These are phyloP conservation scores for Tolypeutes matacus DNA, from an alignment of 2,797 vertebrate species.

Conservation along the genomic window DNA sequence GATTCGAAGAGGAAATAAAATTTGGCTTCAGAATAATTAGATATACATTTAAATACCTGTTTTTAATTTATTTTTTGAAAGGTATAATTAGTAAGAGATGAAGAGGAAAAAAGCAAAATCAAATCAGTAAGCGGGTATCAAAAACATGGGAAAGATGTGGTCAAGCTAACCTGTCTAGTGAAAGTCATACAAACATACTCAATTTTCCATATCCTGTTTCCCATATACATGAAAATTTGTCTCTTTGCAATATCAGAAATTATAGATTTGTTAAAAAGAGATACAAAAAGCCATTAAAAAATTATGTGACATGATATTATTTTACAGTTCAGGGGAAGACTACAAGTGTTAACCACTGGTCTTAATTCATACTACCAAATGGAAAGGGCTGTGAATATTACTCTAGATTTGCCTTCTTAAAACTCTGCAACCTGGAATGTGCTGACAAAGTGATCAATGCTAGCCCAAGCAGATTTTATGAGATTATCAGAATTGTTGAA, in stretches of 20 bases:
- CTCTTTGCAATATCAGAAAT: not conserved
- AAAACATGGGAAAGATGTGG: not conserved
- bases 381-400: not conserved
- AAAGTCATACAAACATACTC: not conserved
- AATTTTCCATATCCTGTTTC: not conserved
- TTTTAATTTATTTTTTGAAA: not conserved
- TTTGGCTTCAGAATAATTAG: not conserved
- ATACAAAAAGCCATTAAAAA: not conserved
- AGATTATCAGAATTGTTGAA: not conserved
- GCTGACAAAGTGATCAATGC: not conserved
- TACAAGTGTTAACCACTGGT: not conserved
- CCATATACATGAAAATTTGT: not conserved
- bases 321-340: not conserved
- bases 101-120: not conserved
- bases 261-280: not conserved
- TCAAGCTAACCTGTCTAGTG: not conserved
- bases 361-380: not conserved
- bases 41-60: not conserved
- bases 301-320: not conserved
- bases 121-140: not conserved
- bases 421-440: not conserved
- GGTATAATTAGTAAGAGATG: not conserved
- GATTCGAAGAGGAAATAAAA: not conserved
- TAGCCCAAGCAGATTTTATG: not conserved
- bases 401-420: not conserved